phyloP scores from a whole-genome alignment of 1,140 invertebrate species.

The Diabrotica undecimpunctata region DNA sequence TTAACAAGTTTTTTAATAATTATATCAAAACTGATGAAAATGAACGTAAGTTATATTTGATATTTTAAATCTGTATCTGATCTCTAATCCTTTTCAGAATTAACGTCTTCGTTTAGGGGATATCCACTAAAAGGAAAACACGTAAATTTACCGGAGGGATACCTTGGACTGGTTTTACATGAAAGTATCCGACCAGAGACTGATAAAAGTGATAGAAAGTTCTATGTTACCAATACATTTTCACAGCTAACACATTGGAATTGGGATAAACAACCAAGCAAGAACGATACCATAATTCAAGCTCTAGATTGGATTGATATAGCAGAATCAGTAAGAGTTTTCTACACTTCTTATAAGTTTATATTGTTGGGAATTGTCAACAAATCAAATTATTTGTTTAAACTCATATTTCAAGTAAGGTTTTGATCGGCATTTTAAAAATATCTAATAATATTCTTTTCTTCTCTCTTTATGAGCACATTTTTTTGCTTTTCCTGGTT shows the following conservation, averaged over 20 bases:
- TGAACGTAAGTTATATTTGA: conserved; percentile 30
- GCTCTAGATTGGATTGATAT: conserved; percentile 76
- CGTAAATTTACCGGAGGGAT: conserved; percentile 58
- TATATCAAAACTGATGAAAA: conserved; percentile 53
- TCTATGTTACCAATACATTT: conserved; percentile 61
- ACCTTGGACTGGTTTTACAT: conserved; percentile 62
- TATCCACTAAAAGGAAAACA: conserved; percentile 63
- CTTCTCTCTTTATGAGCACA: too few species aligned
- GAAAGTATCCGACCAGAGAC: conserved; percentile 59
- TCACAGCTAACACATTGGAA: conserved; percentile 72
- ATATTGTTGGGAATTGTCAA: too few species aligned
- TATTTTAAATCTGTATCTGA: too few species aligned
- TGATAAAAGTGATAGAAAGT: conserved; percentile 59
- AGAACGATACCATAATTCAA: conserved; percentile 63
- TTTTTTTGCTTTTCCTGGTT: too few species aligned
- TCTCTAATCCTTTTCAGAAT: too few species aligned
- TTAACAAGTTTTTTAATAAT: conserved; percentile 65
- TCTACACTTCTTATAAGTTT: conserved; percentile 19
- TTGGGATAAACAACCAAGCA: conserved; percentile 68
- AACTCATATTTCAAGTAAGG: too few species aligned
- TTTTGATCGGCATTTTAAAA: too few species aligned
- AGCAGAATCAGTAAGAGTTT: conserved; percentile 61
- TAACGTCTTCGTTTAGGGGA: conserved; percentile 59
- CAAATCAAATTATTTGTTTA: too few species aligned
- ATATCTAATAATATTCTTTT: too few species aligned